phyloP scores from a whole-genome alignment of 1,140 invertebrate species.

The Eupristina koningsbergeri region DNA sequence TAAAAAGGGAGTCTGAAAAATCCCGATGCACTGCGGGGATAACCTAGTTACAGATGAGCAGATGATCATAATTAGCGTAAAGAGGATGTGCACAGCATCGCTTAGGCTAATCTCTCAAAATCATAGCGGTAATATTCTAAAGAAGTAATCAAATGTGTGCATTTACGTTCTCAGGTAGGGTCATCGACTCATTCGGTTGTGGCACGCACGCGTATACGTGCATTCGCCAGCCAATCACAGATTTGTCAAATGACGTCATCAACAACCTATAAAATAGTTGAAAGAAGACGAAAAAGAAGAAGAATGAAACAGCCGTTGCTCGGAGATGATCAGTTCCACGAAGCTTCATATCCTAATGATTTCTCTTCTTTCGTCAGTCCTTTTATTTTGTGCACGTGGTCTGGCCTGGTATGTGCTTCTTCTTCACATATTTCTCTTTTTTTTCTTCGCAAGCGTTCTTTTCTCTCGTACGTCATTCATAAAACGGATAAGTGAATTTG shows the following conservation, averaged over 20 bases:
- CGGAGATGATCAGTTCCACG: constrained; percentile 18
- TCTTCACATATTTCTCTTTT: not conserved
- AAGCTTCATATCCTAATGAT: constrained; percentile 40
- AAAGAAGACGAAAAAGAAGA: not conserved
- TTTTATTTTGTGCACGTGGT: not conserved
- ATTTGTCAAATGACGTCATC: constrained; percentile 35
- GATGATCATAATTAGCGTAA: too few species aligned
- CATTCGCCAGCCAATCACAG: not conserved
- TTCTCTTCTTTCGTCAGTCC: constrained; percentile 24
- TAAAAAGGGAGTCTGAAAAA: too few species aligned
- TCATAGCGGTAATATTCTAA: not conserved
- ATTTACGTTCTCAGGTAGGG: not conserved
- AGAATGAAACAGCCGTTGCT: not conserved
- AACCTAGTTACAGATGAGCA: too few species aligned
- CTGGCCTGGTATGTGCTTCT: constrained; percentile 34
- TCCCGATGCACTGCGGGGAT: too few species aligned
- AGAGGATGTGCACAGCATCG: too few species aligned
- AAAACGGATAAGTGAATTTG: constrained; percentile 38
- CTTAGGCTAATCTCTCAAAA: too few species aligned
- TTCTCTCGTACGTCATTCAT: not conserved
- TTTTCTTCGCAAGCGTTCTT: not conserved
- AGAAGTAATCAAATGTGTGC: not conserved
- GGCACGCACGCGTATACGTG: not conserved
- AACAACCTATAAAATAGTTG: constrained; percentile 24
- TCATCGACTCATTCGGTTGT: not conserved